Conservation (phyloP, 2,113 vertebrate genomes). For the Otis tarda region DNA sequence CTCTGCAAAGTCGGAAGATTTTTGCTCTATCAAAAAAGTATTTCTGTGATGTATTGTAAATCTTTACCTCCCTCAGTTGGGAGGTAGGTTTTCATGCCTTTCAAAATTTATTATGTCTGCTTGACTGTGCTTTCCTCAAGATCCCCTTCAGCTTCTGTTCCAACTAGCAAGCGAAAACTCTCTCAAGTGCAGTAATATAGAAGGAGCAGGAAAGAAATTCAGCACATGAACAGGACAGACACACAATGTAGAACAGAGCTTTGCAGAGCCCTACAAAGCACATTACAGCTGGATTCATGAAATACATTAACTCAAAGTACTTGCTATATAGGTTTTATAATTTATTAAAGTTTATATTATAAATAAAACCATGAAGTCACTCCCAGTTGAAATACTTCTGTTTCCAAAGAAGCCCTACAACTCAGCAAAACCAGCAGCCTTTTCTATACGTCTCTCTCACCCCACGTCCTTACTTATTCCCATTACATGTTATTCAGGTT, state of each 20-base stretch:
- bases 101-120: conserved; percentile 50
- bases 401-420: not conserved
- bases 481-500: not conserved
- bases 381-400: not conserved
- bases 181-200: conserved; percentile 46
- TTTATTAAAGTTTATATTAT: conserved; percentile 50
- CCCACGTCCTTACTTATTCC: not conserved
- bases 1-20: not conserved
- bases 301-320: conserved; percentile 15
- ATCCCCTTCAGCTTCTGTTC: conserved; percentile 57
- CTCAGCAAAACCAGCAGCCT: not conserved
- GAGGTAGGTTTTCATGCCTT: conserved; percentile 45
- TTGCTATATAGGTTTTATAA: conserved; percentile 19
- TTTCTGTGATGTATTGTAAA: conserved; percentile 41
- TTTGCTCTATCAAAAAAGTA: conserved; percentile 20
- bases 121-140: conserved; percentile 58
- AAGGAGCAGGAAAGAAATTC: conserved; percentile 44
- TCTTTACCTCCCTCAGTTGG: conserved; percentile 59
- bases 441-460: not conserved
- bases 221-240: conserved; percentile 18
- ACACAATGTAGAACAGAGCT: not conserved
- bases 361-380: conserved; percentile 27
- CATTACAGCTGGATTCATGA: not conserved
- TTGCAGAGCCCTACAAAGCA: conserved; percentile 15
- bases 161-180: conserved; percentile 41